A percentile compares a stretch with the other conserved stretches of the same genome.
Evolutionary conservation across 2,797 vertebrate genomes (phyloP).

Genomic region (Pelobates cultripes): DNA sequence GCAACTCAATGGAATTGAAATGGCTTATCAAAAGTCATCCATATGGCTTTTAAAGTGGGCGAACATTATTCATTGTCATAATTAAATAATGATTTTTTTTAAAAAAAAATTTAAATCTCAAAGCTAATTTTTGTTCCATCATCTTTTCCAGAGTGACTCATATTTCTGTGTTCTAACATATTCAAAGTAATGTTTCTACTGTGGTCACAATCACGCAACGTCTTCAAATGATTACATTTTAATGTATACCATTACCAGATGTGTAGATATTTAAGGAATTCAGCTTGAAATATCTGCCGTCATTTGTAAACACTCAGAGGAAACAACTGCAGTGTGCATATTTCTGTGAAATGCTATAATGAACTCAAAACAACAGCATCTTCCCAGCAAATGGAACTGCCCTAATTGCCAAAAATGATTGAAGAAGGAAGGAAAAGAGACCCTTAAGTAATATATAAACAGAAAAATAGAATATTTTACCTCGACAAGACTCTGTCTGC

Average conservation of each 20-base stretch:
- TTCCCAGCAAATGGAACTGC: not conserved
- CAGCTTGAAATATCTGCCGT: not conserved
- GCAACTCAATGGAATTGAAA: too few species aligned
- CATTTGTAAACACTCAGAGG: not conserved
- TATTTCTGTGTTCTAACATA: too few species aligned
- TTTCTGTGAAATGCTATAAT: not conserved
- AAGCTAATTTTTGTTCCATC: too few species aligned
- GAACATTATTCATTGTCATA: too few species aligned
- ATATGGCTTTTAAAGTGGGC: too few species aligned
- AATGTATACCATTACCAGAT: not conserved
- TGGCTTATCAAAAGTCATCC: too few species aligned
- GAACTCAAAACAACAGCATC: not conserved
- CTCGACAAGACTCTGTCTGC: not conserved
- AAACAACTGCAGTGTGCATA: not conserved
- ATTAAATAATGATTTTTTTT: too few species aligned
- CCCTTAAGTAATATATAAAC: not conserved
- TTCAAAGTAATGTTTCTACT: not conserved
- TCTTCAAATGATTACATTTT: not conserved
- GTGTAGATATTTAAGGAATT: not conserved
- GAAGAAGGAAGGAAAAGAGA: not conserved
- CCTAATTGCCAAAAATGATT: not conserved
- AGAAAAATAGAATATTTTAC: not conserved
- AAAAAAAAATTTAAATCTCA: too few species aligned
- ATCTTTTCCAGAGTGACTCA: too few species aligned
- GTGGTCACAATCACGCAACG: not conserved